Evolutionary conservation across 2,113 vertebrate genomes (phyloP), one percentile per base, ranked within the genome.

Genomic region (Odobenus rosmarus): DNA sequence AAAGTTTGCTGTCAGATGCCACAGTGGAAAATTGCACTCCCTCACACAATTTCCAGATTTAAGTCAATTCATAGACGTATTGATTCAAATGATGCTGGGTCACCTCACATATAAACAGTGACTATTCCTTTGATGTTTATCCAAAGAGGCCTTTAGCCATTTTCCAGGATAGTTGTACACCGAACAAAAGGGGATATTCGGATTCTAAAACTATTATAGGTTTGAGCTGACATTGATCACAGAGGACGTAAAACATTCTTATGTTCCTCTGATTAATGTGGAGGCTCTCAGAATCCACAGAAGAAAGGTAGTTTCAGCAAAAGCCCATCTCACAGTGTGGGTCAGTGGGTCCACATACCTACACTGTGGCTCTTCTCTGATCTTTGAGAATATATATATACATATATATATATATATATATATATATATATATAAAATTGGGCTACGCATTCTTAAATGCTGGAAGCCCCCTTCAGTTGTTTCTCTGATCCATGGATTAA

Each of bases 401-500:
- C 28, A 14, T 62, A 12, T 28, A 1, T 61, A 61, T 28, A 23
- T 12, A 51, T 51, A 24, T 24, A 24, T 59, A 59, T 23, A 8
- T 9, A 59, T 59, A 59, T 9, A 62, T 64, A 64, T 33, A 33
- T 90, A 26, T 76, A 26, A 95, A 89, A 16, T 84, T 72, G 31
- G 24, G 69, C 92, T 51, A 79, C 23, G 36, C 36, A 57, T 64
- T 55, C 49, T 82, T 88, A 57, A 18, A 74, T 76, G 18, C 53
- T 51, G 49, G 23, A 67, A 91, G 18, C 79, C 36, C 24, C 9
- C 53, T 84, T 10, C 49, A 49, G 74, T 59, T 93, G 15, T 86
- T 97, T 93, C 55, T 81, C 21, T 49, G 42, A 92, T 19, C 36
- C 55, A 3, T 94, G 24, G 36, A 71, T 79, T 88, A 96, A 91